These are phyloP conservation scores for Drosophila punjabiensis DNA, from an alignment of 1,140 invertebrate species.

Conservation along the genomic window DNA sequence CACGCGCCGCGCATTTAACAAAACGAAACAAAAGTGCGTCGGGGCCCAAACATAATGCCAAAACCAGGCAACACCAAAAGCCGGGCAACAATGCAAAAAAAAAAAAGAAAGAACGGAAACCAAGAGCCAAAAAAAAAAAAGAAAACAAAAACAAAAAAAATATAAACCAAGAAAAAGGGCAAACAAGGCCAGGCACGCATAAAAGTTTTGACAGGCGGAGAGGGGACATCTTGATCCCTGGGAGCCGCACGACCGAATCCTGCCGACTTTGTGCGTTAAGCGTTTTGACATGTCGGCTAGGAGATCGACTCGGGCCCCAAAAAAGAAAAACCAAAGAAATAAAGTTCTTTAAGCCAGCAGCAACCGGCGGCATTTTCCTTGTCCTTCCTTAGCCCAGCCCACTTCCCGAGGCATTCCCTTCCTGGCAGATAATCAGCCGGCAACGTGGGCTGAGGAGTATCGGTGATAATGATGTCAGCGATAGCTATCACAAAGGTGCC, in stretches of 20 bases:
- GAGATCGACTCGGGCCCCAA: conserved; percentile 46
- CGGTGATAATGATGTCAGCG: conserved; percentile 73
- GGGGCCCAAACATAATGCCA: conserved; percentile 57
- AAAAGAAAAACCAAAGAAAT: conserved; percentile 49
- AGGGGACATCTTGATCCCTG: conserved; percentile 63
- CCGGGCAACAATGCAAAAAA: conserved; percentile 24
- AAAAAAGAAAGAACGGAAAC: conserved; percentile 12
- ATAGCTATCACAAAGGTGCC: conserved; percentile 67
- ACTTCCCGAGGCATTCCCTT: neutral
- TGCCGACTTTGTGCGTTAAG: conserved; percentile 67
- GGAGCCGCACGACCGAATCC: conserved; percentile 73
- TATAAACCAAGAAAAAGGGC: conserved; percentile 56
- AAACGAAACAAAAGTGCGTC: conserved; percentile 67
- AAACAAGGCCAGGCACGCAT: conserved; percentile 78
- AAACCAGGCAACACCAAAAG: conserved; percentile 41
- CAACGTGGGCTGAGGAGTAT: conserved; percentile 49
- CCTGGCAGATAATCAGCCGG: conserved; percentile 60
- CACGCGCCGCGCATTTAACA: conserved; percentile 84
- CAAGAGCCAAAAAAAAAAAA: conserved; percentile 25
- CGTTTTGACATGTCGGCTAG: conserved; percentile 79
- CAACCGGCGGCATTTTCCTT: conserved; percentile 8
- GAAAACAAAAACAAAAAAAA: conserved; percentile 13
- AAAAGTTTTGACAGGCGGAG: conserved; percentile 76
- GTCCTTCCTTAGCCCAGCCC: neutral
- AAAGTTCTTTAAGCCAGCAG: conserved; percentile 72